Evolutionary conservation across 2,888 invertebrate species (phyloP), one percentile per base, ranked within the genome.

Genomic region (Drosophila quinaria): DNA sequence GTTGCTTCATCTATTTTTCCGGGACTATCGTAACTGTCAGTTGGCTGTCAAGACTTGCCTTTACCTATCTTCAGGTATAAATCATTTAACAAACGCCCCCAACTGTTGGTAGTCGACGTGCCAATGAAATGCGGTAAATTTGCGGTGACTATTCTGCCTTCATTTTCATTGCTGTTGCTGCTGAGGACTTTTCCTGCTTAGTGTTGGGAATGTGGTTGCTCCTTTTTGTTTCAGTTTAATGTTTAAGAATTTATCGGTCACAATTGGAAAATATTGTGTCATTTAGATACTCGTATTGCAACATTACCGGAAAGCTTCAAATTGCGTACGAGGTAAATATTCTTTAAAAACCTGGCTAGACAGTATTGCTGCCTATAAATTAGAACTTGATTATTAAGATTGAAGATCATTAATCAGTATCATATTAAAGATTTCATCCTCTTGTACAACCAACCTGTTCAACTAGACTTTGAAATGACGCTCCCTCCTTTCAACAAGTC

Each of bases 21-120:
- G 10, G 9, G 19, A 5, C 31, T 47, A 47, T 47, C 37, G 19
- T 37, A 29, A 4, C 42, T 44, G 49, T 59, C 64, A 35, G 50
- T 19, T 35, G n/a, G 15, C 17, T 59, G 60, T 42, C 44, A 37
- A 15, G 19, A 31, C 19, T 39, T 9, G 10, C n/a, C 50, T 33
- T 31, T 31, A 39, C 19, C n/a, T 49, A 59, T 51, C 22, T 42
- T 17, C 1, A 19, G 11, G 33, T 41, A 51, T 60, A 60, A 51
- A 60, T 50, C 42, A 60, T 51, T 60, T 17, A 60, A 13, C 22
- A 42, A 51, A 42, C 51, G 11, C 50, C 60, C 31, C 50, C 41
- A 51, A 17, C 47, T n/a, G 39, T 39, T 33, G 31, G 29, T 9
- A 5, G 37, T 13, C 9, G 37, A 47, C 35, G 29, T 47, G 58